These are phyloP conservation scores for Epinephelus coioides DNA, from an alignment of 2,797 vertebrate species.

Conservation along the genomic window DNA sequence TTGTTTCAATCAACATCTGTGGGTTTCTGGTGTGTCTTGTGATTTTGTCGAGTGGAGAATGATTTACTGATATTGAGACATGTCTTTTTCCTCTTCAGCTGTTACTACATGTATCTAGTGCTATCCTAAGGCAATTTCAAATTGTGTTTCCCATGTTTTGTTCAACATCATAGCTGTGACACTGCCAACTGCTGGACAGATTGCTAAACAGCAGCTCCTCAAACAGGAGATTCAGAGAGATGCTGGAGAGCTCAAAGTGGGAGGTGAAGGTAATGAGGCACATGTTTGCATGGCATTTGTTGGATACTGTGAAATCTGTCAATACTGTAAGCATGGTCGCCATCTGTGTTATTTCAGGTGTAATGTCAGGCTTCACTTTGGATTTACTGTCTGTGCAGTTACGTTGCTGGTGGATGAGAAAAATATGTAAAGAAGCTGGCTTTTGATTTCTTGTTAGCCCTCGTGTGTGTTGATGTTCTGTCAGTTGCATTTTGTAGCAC, in stretches of 20 bases:
- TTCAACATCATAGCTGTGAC: conserved; percentile 61
- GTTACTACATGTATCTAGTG: neutral
- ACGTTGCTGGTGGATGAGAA: neutral
- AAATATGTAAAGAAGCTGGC: neutral
- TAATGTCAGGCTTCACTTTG: conserved; percentile 6
- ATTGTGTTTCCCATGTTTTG: conserved; percentile 20
- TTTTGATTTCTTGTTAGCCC: neutral
- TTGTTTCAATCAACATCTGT: neutral
- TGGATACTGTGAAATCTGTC: neutral
- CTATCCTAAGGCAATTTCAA: neutral
- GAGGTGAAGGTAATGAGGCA: conserved; percentile 77
- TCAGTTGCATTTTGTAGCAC: neutral
- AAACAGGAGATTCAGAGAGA: conserved; percentile 55
- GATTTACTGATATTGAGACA: neutral
- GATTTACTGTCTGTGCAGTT: conserved; percentile 5
- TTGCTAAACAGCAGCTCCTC: conserved; percentile 44
- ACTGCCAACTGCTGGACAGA: conserved; percentile 55
- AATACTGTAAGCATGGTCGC: neutral
- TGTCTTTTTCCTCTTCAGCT: neutral
- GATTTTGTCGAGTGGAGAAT: neutral
- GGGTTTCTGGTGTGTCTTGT: neutral
- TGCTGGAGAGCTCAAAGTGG: conserved; percentile 35
- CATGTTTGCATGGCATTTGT: conserved; percentile 36
- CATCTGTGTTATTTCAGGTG: neutral
- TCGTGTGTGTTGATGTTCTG: neutral